Conservation (phyloP, 2,888 invertebrate genomes). For the Phlogophora meticulosa region DNA sequence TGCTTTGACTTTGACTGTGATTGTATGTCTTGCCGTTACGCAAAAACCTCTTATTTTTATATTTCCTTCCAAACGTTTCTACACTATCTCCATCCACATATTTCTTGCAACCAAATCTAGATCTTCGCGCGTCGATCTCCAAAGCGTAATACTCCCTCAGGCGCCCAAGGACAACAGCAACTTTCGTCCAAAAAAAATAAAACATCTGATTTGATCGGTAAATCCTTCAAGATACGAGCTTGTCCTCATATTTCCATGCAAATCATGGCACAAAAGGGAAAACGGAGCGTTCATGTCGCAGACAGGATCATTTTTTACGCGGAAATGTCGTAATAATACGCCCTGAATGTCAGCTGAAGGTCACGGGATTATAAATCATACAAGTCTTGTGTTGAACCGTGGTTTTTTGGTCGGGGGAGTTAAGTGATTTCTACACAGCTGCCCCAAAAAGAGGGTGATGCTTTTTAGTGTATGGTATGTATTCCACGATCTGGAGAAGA, state of each 20-base stretch:
- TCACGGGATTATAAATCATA: constrained; percentile 42
- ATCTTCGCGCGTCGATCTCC: background rate
- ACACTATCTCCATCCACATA: background rate
- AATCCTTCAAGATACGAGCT: constrained; percentile 32
- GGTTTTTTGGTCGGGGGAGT: background rate
- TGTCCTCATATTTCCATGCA: constrained; percentile 41
- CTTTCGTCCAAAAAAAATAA: constrained; percentile 11
- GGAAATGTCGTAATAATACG: constrained; percentile 34
- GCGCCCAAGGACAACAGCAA: background rate
- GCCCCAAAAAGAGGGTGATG: background rate
- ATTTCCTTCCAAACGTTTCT: background rate
- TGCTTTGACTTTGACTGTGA: too few species aligned
- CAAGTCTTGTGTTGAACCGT: background rate
- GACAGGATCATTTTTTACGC: constrained; percentile 29
- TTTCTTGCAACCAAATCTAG: background rate
- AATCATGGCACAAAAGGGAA: constrained; percentile 31
- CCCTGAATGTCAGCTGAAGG: constrained; percentile 42
- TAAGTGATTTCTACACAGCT: constrained; percentile 1
- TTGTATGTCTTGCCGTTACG: too few species aligned
- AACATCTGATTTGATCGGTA: constrained; percentile 35
- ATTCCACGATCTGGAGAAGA: too few species aligned
- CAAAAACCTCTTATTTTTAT: too few species aligned
- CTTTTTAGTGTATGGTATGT: too few species aligned
- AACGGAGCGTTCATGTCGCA: constrained; percentile 12
- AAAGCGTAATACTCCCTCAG: background rate